Base-by-base conservation (phyloP, 2,797 vertebrate species). In the Arnoldichthys spilopterus region DNA sequence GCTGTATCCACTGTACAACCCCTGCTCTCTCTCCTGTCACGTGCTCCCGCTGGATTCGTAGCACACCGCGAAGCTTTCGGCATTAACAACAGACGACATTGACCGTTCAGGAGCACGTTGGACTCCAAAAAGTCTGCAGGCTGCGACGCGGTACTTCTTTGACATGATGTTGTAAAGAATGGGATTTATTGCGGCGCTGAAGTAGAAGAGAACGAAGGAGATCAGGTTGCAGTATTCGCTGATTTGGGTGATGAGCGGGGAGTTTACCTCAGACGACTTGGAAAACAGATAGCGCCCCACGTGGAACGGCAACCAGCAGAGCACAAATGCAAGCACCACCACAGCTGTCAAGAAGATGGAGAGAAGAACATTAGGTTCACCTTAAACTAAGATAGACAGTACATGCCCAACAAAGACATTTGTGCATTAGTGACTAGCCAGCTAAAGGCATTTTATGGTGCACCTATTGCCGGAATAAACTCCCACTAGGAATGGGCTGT, bases 131-230 rank as follows among this genome's bases (percentile, higher is more conserved):
- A 99, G 94, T 49, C 92, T 96, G 68, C 94, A 95, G 0, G 95
- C 96, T 0, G 97, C 97, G 3, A 91, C 80, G 0, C 98, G 91
- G 87, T 97, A 99, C 83, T 98, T 99, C 91, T 95, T 96, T 0
- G 98, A 99, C 98, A 99, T 98, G 87, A 97, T 97, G 91, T 99
- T 99, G 88, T 99, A 99, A 37, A 99, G 95, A 87, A 99, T 97
- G 61, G 98, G 98, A 87, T 99, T 99, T 90, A 99, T 97, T 85
- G 98, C 97, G 0, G 98, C 98, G 0, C 96, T 99, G 85, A 99
- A 94, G 87, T 99, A 99, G 91, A 99, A 99, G 82, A 99, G 96
- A 15, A 99, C 96, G 7, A 98, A 96, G 0, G 98, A 99, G 75
- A 98, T 94, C 63, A 99, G 69, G 90, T 94, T 98, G 93, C 97